phyloP scores from a whole-genome alignment of 2,888 invertebrate genomes.

The Griposia aprilina region DNA sequence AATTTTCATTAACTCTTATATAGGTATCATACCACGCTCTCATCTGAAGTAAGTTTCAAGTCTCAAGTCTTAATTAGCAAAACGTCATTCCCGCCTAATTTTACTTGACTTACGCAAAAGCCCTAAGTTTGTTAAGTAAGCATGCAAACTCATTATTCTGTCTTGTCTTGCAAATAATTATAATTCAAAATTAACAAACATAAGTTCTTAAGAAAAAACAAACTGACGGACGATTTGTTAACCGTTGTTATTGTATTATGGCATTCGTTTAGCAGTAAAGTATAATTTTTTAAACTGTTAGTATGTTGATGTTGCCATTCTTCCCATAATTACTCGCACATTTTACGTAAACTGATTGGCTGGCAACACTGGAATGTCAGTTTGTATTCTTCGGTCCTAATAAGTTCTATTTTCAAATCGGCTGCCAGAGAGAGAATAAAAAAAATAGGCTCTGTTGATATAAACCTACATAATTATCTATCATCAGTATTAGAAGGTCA shows the following conservation, averaged over 20 bases:
- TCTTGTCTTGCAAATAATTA: slow-evolving; percentile 6
- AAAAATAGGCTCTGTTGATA: no score
- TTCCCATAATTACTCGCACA: slow-evolving; percentile 19
- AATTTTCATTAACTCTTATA: neutral
- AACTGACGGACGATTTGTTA: slow-evolving; percentile 20
- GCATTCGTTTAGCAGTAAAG: slow-evolving; percentile 62
- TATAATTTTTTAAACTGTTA: slow-evolving; percentile 41
- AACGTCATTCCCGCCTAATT: neutral
- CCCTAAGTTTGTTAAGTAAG: slow-evolving; percentile 12
- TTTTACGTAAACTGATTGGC: slow-evolving; percentile 35
- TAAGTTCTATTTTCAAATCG: slow-evolving; percentile 29
- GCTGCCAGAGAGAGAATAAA: neutral
- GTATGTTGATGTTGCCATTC: slow-evolving; percentile 3
- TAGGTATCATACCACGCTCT: neutral
- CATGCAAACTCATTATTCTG: slow-evolving; percentile 10
- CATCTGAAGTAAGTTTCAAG: neutral
- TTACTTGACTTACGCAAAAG: neutral
- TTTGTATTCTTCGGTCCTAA: slow-evolving; percentile 5
- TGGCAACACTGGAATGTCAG: slow-evolving; percentile 40
- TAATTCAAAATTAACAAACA: slow-evolving; percentile 38
- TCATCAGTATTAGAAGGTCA: neutral
- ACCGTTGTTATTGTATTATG: slow-evolving; percentile 35
- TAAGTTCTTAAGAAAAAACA: slow-evolving; percentile 3
- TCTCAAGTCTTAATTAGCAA: slow-evolving; percentile 8
- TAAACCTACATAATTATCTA: neutral